phyloP scores from a whole-genome alignment of 2,113 vertebrate species.

The Galbula dea region DNA sequence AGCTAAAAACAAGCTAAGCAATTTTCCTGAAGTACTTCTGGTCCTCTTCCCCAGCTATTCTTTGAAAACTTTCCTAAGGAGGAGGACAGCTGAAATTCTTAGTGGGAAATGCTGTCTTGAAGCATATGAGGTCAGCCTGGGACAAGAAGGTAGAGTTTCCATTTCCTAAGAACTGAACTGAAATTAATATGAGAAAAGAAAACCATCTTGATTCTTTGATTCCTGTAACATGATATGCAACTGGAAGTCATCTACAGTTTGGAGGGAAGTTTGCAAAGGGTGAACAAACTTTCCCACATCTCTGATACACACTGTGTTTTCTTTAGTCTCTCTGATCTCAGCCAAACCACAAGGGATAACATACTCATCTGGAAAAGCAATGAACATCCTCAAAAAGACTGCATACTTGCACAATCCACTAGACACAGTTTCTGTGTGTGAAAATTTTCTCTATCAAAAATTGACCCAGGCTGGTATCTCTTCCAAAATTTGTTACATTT shows the following conservation, averaged over 20 bases:
- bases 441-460: slow-evolving; percentile 19
- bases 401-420: neutral
- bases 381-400: neutral
- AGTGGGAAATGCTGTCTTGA: neutral
- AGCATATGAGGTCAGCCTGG: neutral
- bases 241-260: neutral
- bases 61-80: neutral
- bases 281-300: slow-evolving; percentile 49
- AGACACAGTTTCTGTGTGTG: neutral
- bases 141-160: neutral
- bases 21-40: neutral
- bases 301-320: neutral
- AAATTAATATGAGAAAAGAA: neutral
- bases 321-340: neutral
- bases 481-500: neutral
- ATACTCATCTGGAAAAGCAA: slow-evolving; percentile 45
- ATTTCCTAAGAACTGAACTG: neutral
- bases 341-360: slow-evolving; percentile 55
- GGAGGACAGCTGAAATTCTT: neutral
- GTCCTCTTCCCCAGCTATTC: neutral
- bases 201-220: neutral
- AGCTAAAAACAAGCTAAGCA: neutral
- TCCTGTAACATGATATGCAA: neutral
- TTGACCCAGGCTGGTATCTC: neutral
- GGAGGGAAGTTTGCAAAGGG: neutral